phyloP scores from a whole-genome alignment of 1,140 invertebrate species.

The Gryllus bimaculatus region DNA sequence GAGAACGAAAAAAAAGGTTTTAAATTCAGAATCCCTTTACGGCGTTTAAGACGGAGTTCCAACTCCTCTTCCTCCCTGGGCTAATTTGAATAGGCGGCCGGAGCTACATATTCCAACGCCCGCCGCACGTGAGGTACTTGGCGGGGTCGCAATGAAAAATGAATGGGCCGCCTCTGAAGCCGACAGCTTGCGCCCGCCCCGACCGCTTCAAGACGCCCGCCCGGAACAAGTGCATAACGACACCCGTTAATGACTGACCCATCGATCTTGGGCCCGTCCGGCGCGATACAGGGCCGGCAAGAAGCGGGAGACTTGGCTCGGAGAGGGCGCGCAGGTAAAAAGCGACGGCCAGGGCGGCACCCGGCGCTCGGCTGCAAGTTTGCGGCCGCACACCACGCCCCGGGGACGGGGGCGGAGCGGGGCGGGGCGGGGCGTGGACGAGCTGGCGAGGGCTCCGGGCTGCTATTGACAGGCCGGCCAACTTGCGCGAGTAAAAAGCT shows the following conservation, averaged over 20 bases:
- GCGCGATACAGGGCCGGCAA: not conserved
- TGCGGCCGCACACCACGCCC: not conserved
- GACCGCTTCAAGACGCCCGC: no score
- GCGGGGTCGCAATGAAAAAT: no score
- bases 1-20: no score
- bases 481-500: not conserved
- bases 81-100: no score
- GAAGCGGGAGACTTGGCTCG: not conserved
- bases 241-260: not conserved
- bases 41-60: no score
- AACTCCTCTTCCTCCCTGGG: no score
- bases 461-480: not conserved
- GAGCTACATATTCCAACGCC: no score
- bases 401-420: not conserved
- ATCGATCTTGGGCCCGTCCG: not conserved
- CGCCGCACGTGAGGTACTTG: no score
- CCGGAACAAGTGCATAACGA: not conserved
- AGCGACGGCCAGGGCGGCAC: not conserved
- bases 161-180: no score
- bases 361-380: no score
- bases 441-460: not conserved
- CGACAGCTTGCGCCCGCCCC: no score
- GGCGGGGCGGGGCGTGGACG: not conserved
- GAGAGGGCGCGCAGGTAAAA: not conserved
- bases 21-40: no score